phyloP scores from a whole-genome alignment of 2,797 vertebrate genomes.

The Cottoperca gobio region DNA sequence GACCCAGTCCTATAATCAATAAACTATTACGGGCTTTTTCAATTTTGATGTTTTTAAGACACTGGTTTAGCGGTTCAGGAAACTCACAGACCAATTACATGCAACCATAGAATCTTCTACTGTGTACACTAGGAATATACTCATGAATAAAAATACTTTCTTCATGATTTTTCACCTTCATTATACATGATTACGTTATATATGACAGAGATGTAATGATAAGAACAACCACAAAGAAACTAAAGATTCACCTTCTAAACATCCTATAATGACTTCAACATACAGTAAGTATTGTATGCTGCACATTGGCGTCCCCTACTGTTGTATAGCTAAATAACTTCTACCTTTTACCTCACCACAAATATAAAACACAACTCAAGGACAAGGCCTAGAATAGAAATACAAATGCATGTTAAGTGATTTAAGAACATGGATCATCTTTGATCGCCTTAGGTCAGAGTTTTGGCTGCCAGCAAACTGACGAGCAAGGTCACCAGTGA shows the following conservation, averaged over 20 bases:
- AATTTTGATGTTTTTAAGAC: no score
- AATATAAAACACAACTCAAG: neutral
- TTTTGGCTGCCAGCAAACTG: slow-evolving; percentile 29
- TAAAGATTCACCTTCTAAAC: neutral
- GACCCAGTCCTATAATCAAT: no score
- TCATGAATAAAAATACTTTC: neutral
- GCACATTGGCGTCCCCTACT: no score
- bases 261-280: no score
- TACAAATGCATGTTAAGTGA: no score
- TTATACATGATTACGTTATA: neutral
- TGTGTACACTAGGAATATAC: no score
- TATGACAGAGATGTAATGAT: neutral
- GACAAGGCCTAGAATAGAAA: no score
- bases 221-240: neutral
- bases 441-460: slow-evolving; percentile 14
- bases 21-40: no score
- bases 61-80: no score
- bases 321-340: neutral
- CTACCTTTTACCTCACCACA: neutral
- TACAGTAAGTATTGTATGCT: no score
- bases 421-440: neutral
- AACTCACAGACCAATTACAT: no score
- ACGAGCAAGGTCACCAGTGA: slow-evolving; percentile 34
- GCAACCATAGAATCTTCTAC: no score
- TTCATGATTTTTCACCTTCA: neutral